These are phyloP conservation scores for Pelochelys cantorii DNA, from an alignment of 2,797 vertebrate species.

Conservation along the genomic window DNA sequence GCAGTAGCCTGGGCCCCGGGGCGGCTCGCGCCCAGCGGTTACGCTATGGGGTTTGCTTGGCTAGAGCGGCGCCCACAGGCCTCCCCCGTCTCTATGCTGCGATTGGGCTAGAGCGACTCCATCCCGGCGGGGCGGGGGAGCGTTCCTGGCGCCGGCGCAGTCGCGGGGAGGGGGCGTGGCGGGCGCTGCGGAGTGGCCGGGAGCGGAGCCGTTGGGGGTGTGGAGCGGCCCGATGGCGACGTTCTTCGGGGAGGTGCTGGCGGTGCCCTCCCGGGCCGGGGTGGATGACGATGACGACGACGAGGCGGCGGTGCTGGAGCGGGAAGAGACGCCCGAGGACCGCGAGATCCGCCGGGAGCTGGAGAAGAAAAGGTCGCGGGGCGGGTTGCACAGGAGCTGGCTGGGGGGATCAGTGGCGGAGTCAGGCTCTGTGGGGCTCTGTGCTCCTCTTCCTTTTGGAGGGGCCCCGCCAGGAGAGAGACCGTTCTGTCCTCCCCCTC, in stretches of 20 bases:
- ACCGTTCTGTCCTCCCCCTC: no score
- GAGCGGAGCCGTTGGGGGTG: fast-evolving
- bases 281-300: constrained; percentile 84
- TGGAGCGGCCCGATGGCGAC: constrained; percentile 84
- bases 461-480: no score
- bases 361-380: constrained; percentile 86
- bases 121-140: no score
- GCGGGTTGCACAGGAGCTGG: fast-evolving
- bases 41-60: no score
- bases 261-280: constrained; percentile 88
- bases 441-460: no score
- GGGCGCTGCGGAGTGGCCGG: fast-evolving
- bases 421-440: no score
- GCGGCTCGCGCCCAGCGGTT: no score
- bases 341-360: constrained; percentile 86
- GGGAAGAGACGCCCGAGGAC: constrained; percentile 82
- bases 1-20: no score
- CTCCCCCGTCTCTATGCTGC: no score
- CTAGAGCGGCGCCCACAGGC: no score
- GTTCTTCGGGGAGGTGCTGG: constrained; percentile 94
- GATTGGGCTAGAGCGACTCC: no score
- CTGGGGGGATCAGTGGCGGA: background rate
- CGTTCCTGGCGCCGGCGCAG: background rate
- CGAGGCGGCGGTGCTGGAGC: constrained; percentile 64
- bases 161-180: fast-evolving